A percentile compares a stretch with the other conserved stretches of the same genome.
Evolutionary conservation across 2,888 invertebrate species (phyloP).

Genomic region (Orgyia antiqua): DNA sequence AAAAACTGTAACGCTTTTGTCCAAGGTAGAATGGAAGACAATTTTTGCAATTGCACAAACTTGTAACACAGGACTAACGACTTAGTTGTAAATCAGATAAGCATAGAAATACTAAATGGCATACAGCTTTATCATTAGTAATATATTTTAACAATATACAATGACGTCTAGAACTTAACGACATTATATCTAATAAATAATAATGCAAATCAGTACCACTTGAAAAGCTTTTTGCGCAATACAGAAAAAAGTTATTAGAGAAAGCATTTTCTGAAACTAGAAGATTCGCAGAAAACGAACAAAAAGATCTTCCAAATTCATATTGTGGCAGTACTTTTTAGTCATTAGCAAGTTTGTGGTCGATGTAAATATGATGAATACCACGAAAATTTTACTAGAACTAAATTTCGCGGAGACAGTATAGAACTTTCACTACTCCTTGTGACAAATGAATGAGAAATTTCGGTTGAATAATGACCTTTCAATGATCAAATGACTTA

Average conservation of each 20-base stretch:
- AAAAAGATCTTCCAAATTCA: conserved; percentile 38
- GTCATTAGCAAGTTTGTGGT: conserved; percentile 64
- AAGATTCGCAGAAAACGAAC: conserved; percentile 31
- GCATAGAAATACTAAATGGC: too few species aligned
- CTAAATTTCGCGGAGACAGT: conserved; percentile 50
- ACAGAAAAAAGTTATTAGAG: conserved; percentile 20
- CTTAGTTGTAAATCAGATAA: too few species aligned
- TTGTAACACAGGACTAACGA: too few species aligned
- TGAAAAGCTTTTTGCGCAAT: conserved; percentile 15
- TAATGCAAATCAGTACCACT: too few species aligned
- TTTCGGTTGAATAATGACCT: conserved; percentile 44
- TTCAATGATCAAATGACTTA: conserved; percentile 34
- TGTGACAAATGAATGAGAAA: conserved; percentile 48
- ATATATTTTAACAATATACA: too few species aligned
- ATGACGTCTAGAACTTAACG: too few species aligned
- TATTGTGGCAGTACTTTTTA: conserved; percentile 52
- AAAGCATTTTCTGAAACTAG: conserved; percentile 23
- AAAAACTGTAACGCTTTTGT: too few species aligned
- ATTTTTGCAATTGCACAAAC: too few species aligned
- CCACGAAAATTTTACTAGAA: conserved; percentile 47
- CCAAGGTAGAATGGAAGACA: too few species aligned
- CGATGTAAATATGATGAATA: conserved; percentile 35
- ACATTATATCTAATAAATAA: too few species aligned
- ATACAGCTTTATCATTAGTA: too few species aligned
- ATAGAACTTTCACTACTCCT: conserved; percentile 61